These are phyloP conservation scores for Drosophila gunungcola DNA, from an alignment of 1,140 invertebrate genomes.

Conservation along the genomic window DNA sequence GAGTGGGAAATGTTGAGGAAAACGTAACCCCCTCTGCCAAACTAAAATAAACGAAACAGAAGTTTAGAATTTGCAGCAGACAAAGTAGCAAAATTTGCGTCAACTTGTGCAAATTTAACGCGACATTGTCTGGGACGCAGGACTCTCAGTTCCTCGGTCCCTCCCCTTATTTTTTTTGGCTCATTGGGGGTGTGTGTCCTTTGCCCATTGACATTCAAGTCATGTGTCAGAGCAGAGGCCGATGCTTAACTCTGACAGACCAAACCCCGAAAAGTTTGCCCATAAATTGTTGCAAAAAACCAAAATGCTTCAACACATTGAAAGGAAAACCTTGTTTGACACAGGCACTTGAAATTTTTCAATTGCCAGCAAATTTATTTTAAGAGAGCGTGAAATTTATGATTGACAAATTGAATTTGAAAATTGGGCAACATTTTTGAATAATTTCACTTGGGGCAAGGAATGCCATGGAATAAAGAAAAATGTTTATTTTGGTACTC, in stretches of 20 bases:
- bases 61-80: constrained; percentile 68
- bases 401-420: constrained; percentile 81
- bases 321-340: constrained; percentile 37
- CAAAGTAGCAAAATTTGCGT: constrained; percentile 50
- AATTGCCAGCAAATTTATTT: constrained; percentile 79
- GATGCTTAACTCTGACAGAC: constrained; percentile 77
- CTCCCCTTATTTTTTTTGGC: constrained; percentile 13
- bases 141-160: constrained; percentile 14
- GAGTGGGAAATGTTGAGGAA: constrained; percentile 2
- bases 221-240: constrained; percentile 77
- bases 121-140: constrained; percentile 61
- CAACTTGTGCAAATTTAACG: constrained; percentile 79
- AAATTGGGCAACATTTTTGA: constrained; percentile 43
- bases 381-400: constrained; percentile 81
- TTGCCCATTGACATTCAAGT: constrained; percentile 76
- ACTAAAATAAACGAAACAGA: constrained; percentile 59
- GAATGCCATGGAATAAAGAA: neutral
- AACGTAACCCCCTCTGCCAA: constrained; percentile 21
- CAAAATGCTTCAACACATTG: constrained; percentile 56
- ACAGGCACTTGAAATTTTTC: constrained; percentile 52
- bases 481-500: neutral
- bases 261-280: constrained; percentile 52
- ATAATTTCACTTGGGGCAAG: neutral
- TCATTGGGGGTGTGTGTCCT: constrained; percentile 35
- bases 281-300: constrained; percentile 68